These are phyloP conservation scores for Latrodectus elegans DNA, from an alignment of 2,888 invertebrate species.

Conservation along the genomic window DNA sequence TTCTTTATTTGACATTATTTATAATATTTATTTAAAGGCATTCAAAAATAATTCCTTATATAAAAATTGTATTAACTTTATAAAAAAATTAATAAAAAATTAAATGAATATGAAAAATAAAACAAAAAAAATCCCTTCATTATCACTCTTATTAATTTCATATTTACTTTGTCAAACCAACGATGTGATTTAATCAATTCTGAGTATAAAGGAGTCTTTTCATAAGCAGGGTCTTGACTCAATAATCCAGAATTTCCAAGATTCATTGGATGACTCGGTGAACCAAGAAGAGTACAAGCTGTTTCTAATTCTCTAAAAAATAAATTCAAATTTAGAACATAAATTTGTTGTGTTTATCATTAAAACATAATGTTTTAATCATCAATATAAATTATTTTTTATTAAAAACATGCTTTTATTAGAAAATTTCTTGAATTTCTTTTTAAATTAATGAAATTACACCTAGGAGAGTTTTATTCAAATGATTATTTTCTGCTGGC, in stretches of 20 bases:
- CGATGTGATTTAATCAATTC: conserved; percentile 92
- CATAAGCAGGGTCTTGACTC: conserved; percentile 92
- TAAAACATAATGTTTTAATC: conserved; percentile 1
- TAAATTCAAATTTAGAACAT: background rate
- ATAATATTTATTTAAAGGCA: no score
- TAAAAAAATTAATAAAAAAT: background rate
- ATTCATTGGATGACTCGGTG: conserved; percentile 87
- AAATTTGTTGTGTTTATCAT: conserved; percentile 70
- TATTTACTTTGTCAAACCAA: conserved; percentile 89
- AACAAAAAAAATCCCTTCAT: no score
- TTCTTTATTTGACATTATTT: no score
- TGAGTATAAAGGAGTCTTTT: conserved; percentile 89
- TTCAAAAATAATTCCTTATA: no score
- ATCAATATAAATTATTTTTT: background rate
- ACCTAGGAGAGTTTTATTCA: background rate
- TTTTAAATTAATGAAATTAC: background rate
- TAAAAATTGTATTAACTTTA: no score
- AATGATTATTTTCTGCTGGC: background rate
- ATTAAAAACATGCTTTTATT: background rate
- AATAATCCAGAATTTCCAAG: conserved; percentile 89
- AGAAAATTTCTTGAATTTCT: conserved; percentile 7
- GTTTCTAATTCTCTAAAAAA: conserved; percentile 85
- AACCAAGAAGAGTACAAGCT: conserved; percentile 82
- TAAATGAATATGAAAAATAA: no score
- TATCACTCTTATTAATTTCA: no score